Evolutionary conservation across 2,888 invertebrate genomes (phyloP), one percentile per base, ranked within the genome.

Genomic region (Nycteola revayana): DNA sequence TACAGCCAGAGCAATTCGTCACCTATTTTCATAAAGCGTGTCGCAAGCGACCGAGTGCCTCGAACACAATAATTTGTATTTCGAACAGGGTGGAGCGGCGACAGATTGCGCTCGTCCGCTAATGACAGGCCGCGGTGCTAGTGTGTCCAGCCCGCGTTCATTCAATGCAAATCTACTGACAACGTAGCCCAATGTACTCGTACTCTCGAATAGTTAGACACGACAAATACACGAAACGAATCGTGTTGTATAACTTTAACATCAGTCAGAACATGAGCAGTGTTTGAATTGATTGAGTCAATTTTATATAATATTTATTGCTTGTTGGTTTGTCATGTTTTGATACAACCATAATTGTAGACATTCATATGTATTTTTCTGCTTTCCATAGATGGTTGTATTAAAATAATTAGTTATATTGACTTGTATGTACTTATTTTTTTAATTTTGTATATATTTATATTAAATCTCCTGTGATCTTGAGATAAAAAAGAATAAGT

Each of bases 111-210:
- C 73, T 65, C 75, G 81, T 75, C 80, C 79, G 72, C 64, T 86
- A 87, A 87, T 87, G 87, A 86, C 86, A 87, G 87, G 70, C 76
- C 82, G 69, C 66, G 74, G 66, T 53, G 67, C 66, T 68, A 68
- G 70, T 82, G 73, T 81, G 85, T 84, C 87, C 86, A 77, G 83
- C 78, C 76, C 80, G 76, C 66, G 68, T 58, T 73, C 82, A 87
- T 87, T 87, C 86, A 85, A 87, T 87, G 87, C 86, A 79, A 87
- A 87, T 87, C 61, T 51, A 48, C 49, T 44, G 39, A 21, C 21
- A 21, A 21, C n/a, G 7, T 14, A 14, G 14, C 14, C 14, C 14
- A 14, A 37, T 28, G 47, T 57, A 42, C n/a, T n/a, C 30, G 44
- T 42, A 60, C 55, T 52, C 57, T 69, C 48, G 63, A 72, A 74